phyloP scores from a whole-genome alignment of 2,113 vertebrate species.

The Melanostigma gelatinosum region DNA sequence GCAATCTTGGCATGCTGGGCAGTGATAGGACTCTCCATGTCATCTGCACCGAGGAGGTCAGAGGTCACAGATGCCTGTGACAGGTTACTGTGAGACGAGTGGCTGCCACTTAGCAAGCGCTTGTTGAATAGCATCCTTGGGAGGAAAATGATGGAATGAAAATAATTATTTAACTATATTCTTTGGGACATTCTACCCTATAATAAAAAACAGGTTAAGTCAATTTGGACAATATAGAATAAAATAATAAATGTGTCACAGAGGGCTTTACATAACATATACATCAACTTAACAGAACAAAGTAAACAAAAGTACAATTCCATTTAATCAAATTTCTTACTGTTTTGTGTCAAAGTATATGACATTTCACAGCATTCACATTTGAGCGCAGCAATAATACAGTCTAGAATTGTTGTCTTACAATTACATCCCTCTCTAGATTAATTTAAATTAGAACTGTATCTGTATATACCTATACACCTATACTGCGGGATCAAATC shows the following conservation, averaged over 20 bases:
- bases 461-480: neutral
- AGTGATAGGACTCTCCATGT: slow-evolving; percentile 84
- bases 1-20: slow-evolving; percentile 84
- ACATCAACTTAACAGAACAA: neutral
- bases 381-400: neutral
- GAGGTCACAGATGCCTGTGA: slow-evolving; percentile 85
- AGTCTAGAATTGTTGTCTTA: neutral
- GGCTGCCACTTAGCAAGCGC: slow-evolving; percentile 80
- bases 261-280: neutral
- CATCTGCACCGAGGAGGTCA: slow-evolving; percentile 86
- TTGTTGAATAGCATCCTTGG: slow-evolving; percentile 84
- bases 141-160: slow-evolving; percentile 35
- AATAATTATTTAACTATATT: neutral
- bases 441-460: neutral
- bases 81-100: slow-evolving; percentile 86
- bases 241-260: neutral
- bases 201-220: neutral
- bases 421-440: neutral
- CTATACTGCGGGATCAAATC: neutral
- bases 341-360: neutral
- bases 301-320: neutral
- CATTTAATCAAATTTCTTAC: neutral
- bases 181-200: neutral
- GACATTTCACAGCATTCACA: neutral
- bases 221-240: neutral